Conservation (phyloP, 1,140 invertebrate species). For the Musca domestica region DNA sequence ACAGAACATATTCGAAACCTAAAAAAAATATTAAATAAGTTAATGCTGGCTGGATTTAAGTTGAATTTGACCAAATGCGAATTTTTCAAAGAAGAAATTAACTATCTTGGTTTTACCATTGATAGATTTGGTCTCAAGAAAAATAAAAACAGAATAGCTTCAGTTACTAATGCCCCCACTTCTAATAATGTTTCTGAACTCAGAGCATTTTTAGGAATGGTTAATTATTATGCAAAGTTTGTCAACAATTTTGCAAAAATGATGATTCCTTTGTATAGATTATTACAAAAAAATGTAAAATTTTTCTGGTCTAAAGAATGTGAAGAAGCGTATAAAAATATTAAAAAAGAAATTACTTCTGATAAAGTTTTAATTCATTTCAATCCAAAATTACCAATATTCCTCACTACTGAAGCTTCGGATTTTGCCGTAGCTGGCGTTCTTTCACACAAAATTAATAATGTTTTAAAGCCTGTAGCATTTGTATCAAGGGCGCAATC, state of each 20-base stretch:
- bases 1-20: slow-evolving; percentile 34
- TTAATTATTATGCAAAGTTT: slow-evolving; percentile 45
- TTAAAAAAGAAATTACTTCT: slow-evolving; percentile 39
- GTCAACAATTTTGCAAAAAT: slow-evolving; percentile 40
- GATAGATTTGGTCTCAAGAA: slow-evolving; percentile 34
- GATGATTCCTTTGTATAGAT: slow-evolving; percentile 34
- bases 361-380: slow-evolving; percentile 29
- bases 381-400: slow-evolving; percentile 28
- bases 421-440: slow-evolving; percentile 27
- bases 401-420: slow-evolving; percentile 28
- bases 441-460: slow-evolving; percentile 29
- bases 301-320: slow-evolving; percentile 36
- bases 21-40: slow-evolving; percentile 19
- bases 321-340: slow-evolving; percentile 32
- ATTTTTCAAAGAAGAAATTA: slow-evolving; percentile 39
- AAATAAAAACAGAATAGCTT: slow-evolving; percentile 30
- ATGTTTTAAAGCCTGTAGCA: slow-evolving; percentile 46
- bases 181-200: slow-evolving; percentile 40
- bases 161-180: slow-evolving; percentile 31
- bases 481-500: slow-evolving; percentile 54
- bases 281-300: slow-evolving; percentile 35
- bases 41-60: slow-evolving; percentile 30
- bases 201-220: slow-evolving; percentile 44
- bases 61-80: slow-evolving; percentile 38
- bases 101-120: slow-evolving; percentile 40